A percentile compares a stretch with the other conserved stretches of the same genome.
phyloP scores from a whole-genome alignment of 2,113 vertebrate genomes.

The Bubalus kerabau region DNA sequence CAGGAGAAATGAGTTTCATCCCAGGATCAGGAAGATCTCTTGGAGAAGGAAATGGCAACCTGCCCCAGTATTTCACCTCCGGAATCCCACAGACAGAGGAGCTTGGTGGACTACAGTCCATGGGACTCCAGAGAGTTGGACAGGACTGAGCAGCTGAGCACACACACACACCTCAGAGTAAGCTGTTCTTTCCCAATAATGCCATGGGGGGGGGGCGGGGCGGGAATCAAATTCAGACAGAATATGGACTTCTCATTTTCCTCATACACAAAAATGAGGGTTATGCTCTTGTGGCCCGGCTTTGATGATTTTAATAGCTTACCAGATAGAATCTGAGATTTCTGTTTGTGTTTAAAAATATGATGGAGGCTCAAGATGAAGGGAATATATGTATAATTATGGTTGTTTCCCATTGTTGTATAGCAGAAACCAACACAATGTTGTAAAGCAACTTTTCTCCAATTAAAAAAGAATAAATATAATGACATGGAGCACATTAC shows the following conservation, averaged over 20 bases:
- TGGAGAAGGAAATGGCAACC: not conserved
- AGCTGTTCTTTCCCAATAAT: not conserved
- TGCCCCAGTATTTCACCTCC: rapidly evolving
- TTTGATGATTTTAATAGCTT: not conserved
- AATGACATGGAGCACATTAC: not conserved
- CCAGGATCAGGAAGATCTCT: not conserved
- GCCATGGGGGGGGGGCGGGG: no score
- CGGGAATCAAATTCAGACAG: not conserved
- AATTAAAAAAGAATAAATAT: not conserved
- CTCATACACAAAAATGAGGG: not conserved
- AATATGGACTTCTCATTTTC: not conserved
- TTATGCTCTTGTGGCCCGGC: not conserved
- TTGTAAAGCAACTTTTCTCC: not conserved
- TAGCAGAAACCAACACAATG: not conserved
- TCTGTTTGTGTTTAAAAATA: not conserved
- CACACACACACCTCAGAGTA: not conserved
- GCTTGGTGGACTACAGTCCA: not conserved
- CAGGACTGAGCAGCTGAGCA: not conserved
- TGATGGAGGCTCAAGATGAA: not conserved
- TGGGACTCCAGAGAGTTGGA: not conserved
- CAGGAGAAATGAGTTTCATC: not conserved
- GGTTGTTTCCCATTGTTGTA: not conserved
- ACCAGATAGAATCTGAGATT: not conserved
- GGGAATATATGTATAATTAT: not conserved
- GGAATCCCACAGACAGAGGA: not conserved